phyloP scores from a whole-genome alignment of 1,140 invertebrate genomes.

The Heliconius melpomene region DNA sequence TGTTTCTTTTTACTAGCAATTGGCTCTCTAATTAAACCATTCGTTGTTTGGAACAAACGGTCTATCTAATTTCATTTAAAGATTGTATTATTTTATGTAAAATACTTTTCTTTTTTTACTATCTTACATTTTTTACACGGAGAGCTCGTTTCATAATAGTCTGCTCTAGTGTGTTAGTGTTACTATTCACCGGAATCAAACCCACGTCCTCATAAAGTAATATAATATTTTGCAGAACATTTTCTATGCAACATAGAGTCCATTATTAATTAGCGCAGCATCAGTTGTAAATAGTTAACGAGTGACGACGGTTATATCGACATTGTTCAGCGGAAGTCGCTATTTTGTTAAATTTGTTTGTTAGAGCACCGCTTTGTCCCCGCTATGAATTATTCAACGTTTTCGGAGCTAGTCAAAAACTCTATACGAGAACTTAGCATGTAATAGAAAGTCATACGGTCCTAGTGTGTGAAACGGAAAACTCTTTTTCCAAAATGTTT shows the following conservation, averaged over 20 bases:
- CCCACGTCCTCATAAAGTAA: background rate
- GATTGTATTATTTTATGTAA: background rate
- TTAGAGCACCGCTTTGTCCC: constrained; percentile 22
- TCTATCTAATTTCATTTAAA: constrained; percentile 7
- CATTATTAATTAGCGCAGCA: background rate
- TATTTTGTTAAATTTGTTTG: constrained; percentile 30
- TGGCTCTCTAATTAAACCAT: constrained; percentile 8
- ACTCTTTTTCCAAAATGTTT: background rate
- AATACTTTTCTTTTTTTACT: background rate
- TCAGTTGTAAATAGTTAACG: constrained; percentile 18
- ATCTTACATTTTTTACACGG: background rate
- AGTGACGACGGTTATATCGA: constrained; percentile 16
- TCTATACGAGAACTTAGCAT: background rate
- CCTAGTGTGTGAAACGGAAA: background rate
- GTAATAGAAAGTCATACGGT: constrained; percentile 4
- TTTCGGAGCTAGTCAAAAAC: constrained; percentile 21
- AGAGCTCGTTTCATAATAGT: too few relatives aligned
- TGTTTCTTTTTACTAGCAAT: background rate
- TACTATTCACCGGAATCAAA: too few relatives aligned
- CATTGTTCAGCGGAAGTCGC: constrained; percentile 24
- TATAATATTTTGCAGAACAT: background rate
- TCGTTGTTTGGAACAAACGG: background rate
- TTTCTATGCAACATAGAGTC: background rate
- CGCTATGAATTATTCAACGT: constrained; percentile 27
- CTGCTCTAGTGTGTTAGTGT: too few relatives aligned